phyloP scores from a whole-genome alignment of 2,797 vertebrate species.

The Hapalemur alaotrensis region DNA sequence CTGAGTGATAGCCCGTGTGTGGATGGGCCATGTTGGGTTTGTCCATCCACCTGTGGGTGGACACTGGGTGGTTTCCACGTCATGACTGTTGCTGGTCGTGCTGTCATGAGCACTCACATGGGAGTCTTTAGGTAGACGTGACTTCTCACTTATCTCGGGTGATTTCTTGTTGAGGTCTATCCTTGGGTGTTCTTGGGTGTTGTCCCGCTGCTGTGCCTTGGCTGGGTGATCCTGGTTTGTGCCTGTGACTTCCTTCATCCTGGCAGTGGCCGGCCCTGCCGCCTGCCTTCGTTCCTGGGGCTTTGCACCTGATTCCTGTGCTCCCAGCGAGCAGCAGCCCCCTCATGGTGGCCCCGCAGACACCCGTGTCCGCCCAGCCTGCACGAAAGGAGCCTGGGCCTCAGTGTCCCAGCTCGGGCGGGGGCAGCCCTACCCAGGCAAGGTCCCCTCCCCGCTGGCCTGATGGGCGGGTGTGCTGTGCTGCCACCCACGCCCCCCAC shows the following conservation, averaged over 20 bases:
- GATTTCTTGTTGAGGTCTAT: neutral
- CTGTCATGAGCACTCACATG: neutral
- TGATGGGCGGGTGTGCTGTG: neutral
- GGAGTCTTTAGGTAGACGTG: neutral
- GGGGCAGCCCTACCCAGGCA: neutral
- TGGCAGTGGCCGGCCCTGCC: neutral
- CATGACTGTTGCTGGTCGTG: neutral
- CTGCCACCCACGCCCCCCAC: neutral
- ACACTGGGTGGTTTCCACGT: too few species aligned
- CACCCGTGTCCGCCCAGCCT: neutral
- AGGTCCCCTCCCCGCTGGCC: neutral
- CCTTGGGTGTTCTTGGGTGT: too few species aligned
- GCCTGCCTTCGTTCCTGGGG: neutral
- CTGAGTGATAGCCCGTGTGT: neutral
- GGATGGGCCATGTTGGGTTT: too few species aligned
- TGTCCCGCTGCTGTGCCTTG: neutral
- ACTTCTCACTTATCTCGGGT: neutral
- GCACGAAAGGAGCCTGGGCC: neutral
- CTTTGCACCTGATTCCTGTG: accelerated
- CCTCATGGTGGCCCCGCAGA: neutral
- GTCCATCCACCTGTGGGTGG: neutral
- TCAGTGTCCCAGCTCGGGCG: neutral
- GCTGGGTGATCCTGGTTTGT: neutral
- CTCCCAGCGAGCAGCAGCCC: neutral
- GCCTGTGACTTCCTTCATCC: neutral